A percentile compares a stretch with the other conserved stretches of the same genome.
Conservation (phyloP, 2,113 vertebrate species). For the Calonectris borealis region DNA sequence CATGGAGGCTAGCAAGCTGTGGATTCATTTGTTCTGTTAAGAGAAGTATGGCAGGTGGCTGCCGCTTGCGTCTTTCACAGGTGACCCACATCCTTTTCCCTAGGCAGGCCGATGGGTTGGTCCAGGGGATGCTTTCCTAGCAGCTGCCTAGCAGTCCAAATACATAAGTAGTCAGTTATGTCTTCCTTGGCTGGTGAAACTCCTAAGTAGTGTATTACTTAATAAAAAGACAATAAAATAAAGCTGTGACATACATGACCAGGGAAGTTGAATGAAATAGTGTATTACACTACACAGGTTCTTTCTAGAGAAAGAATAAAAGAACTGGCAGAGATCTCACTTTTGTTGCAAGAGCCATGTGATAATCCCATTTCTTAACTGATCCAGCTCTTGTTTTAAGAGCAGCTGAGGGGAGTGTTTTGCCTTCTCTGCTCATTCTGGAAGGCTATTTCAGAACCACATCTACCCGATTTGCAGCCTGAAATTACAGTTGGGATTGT, state of each 20-base stretch:
- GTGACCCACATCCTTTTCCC: background rate
- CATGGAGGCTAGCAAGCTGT: background rate
- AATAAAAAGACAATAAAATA: background rate
- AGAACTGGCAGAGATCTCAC: background rate
- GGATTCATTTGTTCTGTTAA: background rate
- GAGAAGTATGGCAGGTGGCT: background rate
- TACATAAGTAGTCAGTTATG: background rate
- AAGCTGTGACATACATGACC: background rate
- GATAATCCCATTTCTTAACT: background rate
- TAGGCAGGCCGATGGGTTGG: too few species aligned
- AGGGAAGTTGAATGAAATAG: background rate
- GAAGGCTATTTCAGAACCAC: background rate
- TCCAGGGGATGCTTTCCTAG: background rate
- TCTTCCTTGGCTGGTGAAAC: background rate
- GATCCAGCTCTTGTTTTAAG: background rate
- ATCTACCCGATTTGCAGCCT: background rate
- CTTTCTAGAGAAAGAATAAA: background rate
- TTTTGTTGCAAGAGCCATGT: background rate
- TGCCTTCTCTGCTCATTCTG: background rate
- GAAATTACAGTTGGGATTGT: background rate
- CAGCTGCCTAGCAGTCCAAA: background rate
- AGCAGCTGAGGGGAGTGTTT: background rate
- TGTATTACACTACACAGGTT: too few species aligned
- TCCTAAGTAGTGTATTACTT: background rate
- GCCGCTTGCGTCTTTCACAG: background rate